Conservation (phyloP, 2,888 invertebrate genomes). For the Nymphalis polychloros region DNA sequence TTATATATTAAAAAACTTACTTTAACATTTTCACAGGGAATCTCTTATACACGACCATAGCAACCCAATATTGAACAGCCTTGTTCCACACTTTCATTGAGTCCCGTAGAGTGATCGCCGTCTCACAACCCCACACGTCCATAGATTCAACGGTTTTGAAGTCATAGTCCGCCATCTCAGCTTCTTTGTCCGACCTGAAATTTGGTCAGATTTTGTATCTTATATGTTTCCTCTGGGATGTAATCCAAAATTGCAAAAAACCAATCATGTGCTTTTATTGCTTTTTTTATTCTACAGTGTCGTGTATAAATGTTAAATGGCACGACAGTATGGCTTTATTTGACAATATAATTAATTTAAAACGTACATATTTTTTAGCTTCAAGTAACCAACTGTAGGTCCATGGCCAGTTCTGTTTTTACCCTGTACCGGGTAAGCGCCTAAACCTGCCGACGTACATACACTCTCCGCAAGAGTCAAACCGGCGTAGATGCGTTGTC, state of each 20-base stretch:
- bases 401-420: slow-evolving; percentile 91
- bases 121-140: slow-evolving; percentile 91
- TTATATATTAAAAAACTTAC: slow-evolving; percentile 54
- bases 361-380: slow-evolving; percentile 81
- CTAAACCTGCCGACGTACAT: slow-evolving; percentile 95
- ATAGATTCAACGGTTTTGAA: slow-evolving; percentile 93
- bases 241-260: too few relatives aligned
- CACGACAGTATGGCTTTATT: too few relatives aligned
- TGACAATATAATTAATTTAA: neutral
- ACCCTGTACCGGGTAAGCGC: slow-evolving; percentile 91
- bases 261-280: too few relatives aligned
- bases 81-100: slow-evolving; percentile 98
- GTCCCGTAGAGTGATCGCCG: slow-evolving; percentile 90
- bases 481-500: slow-evolving; percentile 94
- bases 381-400: slow-evolving; percentile 87
- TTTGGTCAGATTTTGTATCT: neutral
- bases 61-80: slow-evolving; percentile 98
- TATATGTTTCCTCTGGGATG: too few relatives aligned
- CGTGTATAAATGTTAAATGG: too few relatives aligned
- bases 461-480: slow-evolving; percentile 95
- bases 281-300: too few relatives aligned
- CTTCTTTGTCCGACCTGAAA: slow-evolving; percentile 67
- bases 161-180: slow-evolving; percentile 81
- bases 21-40: slow-evolving; percentile 83
- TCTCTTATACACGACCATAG: slow-evolving; percentile 92